Evolutionary conservation across 2,888 invertebrate genomes (phyloP).

Genomic region (Drosophila nr. perissopoda): DNA sequence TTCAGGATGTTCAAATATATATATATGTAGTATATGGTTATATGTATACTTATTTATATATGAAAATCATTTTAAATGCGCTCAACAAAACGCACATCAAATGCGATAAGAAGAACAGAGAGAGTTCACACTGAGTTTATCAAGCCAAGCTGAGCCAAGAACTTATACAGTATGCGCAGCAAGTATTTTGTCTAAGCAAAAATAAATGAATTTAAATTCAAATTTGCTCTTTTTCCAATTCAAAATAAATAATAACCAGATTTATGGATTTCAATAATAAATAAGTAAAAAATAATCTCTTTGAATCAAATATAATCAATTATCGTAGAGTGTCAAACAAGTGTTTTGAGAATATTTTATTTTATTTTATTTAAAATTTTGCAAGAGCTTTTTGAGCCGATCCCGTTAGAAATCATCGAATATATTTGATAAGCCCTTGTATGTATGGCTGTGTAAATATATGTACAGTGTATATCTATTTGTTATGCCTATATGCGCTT

Average conservation of each 20-base stretch:
- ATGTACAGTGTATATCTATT: background rate
- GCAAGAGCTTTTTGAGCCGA: background rate
- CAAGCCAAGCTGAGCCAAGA: background rate
- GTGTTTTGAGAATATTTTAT: background rate
- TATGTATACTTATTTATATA: background rate
- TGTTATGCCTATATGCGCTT: background rate
- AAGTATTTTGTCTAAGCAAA: background rate
- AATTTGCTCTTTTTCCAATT: background rate
- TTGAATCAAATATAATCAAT: background rate
- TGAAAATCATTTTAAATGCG: background rate
- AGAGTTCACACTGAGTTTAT: slow-evolving; percentile 23
- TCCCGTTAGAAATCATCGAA: background rate
- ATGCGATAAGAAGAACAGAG: slow-evolving; percentile 12
- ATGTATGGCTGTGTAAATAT: background rate
- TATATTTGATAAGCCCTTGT: background rate
- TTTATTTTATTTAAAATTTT: background rate
- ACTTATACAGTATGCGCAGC: background rate
- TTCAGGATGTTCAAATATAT: too few relatives aligned
- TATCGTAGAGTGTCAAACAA: background rate
- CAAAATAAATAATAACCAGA: background rate
- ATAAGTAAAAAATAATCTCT: background rate
- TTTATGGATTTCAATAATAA: background rate
- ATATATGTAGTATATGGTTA: too few relatives aligned
- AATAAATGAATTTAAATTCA: background rate
- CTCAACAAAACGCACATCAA: background rate